Percentiles rank a stretch among this genome's conserved stretches.
Evolutionary conservation across 2,888 invertebrate genomes (phyloP).

Genomic region (Sipha maydis): DNA sequence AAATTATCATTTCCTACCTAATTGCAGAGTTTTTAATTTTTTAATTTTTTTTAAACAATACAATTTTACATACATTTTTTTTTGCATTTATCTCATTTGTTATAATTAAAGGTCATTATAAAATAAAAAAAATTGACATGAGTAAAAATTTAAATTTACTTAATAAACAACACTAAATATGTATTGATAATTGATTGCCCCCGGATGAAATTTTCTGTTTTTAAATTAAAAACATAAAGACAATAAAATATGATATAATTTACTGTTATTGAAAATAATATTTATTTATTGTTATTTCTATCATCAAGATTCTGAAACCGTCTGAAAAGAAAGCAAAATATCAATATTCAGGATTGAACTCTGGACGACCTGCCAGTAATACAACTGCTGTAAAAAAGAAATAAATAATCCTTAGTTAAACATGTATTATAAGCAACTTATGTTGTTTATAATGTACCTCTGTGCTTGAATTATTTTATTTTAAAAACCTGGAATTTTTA

Average conservation of each 20-base stretch:
- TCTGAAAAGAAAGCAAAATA: constrained; percentile 99
- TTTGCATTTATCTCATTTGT: no score
- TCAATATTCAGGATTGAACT: constrained; percentile 91
- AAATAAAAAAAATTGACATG: no score
- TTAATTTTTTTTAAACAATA: no score
- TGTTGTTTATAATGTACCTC: constrained; percentile 42
- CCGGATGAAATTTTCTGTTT: no score
- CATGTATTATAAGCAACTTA: constrained; percentile 48
- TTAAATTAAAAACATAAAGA: not conserved
- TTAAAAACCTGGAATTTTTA: constrained; percentile 39
- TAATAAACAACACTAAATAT: no score
- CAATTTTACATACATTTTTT: no score
- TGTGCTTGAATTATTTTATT: constrained; percentile 58
- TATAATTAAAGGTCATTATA: no score
- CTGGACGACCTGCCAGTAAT: constrained; percentile 77
- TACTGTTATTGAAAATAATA: not conserved
- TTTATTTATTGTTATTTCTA: constrained; percentile 30
- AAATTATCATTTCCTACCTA: no score
- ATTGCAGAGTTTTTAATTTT: no score
- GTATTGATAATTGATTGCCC: no score
- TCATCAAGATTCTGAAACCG: constrained; percentile 91
- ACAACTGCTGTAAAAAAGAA: constrained; percentile 68
- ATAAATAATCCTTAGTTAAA: constrained; percentile 69
- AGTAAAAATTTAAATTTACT: no score
- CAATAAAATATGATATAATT: not conserved